Base-by-base conservation (phyloP, 2,888 invertebrate species). In the Helobdella robusta region DNA sequence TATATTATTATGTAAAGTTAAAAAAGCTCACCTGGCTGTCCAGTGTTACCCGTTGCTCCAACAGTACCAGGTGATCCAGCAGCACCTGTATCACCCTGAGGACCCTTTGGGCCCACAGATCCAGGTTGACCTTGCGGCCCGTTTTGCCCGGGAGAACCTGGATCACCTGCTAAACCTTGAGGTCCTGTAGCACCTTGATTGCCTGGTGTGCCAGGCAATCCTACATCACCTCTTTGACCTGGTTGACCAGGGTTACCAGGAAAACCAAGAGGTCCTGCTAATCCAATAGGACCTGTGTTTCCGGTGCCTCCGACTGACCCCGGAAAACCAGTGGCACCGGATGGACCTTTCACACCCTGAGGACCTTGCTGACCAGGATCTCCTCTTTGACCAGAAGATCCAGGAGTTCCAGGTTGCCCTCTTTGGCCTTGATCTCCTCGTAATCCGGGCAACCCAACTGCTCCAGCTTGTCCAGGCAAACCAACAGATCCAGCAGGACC, bases 351-450 rank as follows among this genome's bases (percentile, higher is more conserved):
- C 11, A 15, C 1, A 62, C n/a, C 62, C 30, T 2, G 25, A 4
- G 18, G 25, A 0, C 35, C 65, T 40, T 44, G 32, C 32, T 59
- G 34, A 8, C 64, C 64, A 58, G 64, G 25, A 20, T 4, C 1
- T 20, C 60, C 61, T 46, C 70, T 69, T 34, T 32, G 20, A 62
- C 68, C 65, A 23, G 54, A 63, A n/a, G 0, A 20, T 32, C 66
- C 66, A 48, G 40, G 48, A 6, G 52, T 25, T 34, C 70, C 70
- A 11, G 34, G 36, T n/a, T 44, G 54, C 35, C 70, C 70, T 18
- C n/a, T 66, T 6, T 36, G 32, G 18, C 70, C 70, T 35, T 32
- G 18, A 18, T 44, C 64, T 23, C 23, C 11, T n/a, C 5, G 18
- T 58, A 25, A 36, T 1, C 50, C 63, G 6, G 46, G 20, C 1